phyloP scores from a whole-genome alignment of 2,113 vertebrate species.

The Rhodinocichla rosea region DNA sequence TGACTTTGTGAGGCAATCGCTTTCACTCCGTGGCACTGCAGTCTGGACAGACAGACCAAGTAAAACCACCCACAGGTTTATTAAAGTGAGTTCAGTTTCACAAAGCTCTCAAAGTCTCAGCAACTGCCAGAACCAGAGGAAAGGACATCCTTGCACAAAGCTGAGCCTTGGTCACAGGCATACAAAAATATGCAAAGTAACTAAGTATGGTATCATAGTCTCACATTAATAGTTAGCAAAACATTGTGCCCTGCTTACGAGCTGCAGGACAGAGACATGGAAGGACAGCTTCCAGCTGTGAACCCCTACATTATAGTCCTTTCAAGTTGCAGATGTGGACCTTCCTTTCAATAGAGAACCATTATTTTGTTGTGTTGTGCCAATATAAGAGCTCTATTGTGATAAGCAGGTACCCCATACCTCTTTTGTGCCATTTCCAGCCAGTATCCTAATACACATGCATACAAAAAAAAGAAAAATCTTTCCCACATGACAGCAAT shows the following conservation, averaged over 20 bases:
- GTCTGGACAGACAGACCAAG: background rate
- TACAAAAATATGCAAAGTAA: background rate
- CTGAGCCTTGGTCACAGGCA: background rate
- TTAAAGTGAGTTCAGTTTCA: background rate
- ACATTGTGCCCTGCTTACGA: background rate
- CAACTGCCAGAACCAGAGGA: background rate
- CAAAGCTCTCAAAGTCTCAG: background rate
- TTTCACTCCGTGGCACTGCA: background rate
- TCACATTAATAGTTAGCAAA: background rate
- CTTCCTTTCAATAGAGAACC: background rate
- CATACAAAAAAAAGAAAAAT: background rate
- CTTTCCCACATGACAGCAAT: background rate
- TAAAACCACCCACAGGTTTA: background rate
- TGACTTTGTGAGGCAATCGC: background rate
- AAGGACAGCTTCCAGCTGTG: background rate
- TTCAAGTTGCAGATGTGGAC: background rate
- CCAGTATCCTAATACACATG: background rate
- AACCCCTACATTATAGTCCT: background rate
- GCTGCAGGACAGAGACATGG: background rate
- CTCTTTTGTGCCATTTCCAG: background rate
- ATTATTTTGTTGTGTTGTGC: background rate
- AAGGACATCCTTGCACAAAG: background rate
- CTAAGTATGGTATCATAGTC: background rate
- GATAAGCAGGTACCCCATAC: background rate
- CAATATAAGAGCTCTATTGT: background rate